phyloP scores from a whole-genome alignment of 2,888 invertebrate genomes.

The Orthonychiurus folsomi region DNA sequence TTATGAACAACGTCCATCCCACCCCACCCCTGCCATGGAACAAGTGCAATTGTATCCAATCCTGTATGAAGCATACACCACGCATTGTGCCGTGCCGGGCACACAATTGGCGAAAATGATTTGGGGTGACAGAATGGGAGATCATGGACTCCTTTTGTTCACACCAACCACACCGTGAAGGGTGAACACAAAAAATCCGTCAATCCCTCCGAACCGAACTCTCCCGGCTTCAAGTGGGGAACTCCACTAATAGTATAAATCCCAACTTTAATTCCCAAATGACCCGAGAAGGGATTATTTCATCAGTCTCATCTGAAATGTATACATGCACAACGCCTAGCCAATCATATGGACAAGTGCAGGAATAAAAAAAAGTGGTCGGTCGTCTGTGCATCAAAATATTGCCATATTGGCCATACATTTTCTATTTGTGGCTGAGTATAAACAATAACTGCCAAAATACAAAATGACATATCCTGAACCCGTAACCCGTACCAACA shows the following conservation, averaged over 20 bases:
- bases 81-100: too few relatives aligned
- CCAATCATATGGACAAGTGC: background rate
- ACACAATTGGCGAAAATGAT: conserved; percentile 1
- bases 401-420: conserved; percentile 1
- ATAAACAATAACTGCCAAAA: background rate
- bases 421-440: too few relatives aligned
- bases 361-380: background rate
- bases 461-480: background rate
- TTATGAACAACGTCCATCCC: background rate
- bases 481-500: too few relatives aligned
- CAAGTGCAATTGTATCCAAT: background rate
- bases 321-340: background rate
- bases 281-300: background rate
- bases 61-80: too few relatives aligned
- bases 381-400: background rate
- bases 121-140: background rate
- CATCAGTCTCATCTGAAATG: background rate
- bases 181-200: background rate
- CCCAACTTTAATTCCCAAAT: background rate
- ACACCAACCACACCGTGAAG: background rate
- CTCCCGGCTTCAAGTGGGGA: background rate
- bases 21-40: background rate
- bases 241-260: too few relatives aligned
- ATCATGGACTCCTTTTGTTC: background rate
- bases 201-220: background rate